Percentiles rank a stretch among this genome's conserved stretches.
These are phyloP conservation scores for Bubo scandiacus DNA, from an alignment of 2,113 vertebrate genomes.

Conservation along the genomic window DNA sequence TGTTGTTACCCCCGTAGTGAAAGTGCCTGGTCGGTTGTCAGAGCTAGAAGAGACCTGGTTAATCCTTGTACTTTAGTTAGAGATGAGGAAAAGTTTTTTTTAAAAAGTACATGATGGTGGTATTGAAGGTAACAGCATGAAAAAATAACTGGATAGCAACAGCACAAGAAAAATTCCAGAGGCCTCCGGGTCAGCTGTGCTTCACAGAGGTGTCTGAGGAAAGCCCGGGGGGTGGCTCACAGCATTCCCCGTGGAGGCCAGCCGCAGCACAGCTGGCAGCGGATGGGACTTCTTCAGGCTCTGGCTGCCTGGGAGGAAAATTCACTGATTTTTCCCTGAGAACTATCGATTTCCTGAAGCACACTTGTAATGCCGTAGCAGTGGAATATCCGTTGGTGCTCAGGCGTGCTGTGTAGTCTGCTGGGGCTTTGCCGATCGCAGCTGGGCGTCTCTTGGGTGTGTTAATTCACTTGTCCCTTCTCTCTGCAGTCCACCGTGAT, in stretches of 20 bases:
- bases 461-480: background rate
- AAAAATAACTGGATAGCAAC: background rate
- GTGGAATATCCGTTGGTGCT: background rate
- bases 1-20: background rate
- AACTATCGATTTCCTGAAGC: rapidly evolving
- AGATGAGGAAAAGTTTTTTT: background rate
- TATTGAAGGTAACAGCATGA: background rate
- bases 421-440: background rate
- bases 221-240: background rate
- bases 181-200: background rate
- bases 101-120: background rate
- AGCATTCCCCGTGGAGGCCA: background rate
- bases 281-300: rapidly evolving
- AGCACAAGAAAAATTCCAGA: background rate
- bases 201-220: background rate
- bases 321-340: background rate
- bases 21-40: background rate
- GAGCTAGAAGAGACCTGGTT: background rate
- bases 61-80: background rate
- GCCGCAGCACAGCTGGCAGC: too few species aligned
- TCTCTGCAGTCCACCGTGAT: conserved; percentile 90
- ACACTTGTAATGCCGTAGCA: rapidly evolving
- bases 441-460: rapidly evolving
- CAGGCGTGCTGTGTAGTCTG: background rate
- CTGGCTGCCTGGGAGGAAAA: background rate